Evolutionary conservation across 2,888 invertebrate species (phyloP).

Genomic region (Nebria brevicollis): DNA sequence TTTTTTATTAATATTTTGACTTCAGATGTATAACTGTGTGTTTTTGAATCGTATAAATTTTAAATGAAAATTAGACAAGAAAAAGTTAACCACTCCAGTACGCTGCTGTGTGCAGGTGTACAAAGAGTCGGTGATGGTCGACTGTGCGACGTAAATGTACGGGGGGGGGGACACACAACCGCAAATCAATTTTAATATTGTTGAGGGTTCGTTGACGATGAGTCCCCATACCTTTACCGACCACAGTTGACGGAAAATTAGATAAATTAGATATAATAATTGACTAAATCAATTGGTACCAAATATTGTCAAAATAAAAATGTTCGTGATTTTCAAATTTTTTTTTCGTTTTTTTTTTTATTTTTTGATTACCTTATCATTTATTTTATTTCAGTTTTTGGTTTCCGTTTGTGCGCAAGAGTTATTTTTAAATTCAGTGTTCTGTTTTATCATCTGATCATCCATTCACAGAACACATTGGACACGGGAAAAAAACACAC

Average conservation of each 20-base stretch:
- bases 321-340: constrained; percentile 63
- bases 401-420: not conserved
- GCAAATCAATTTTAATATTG: not conserved
- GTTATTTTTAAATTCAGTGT: not conserved
- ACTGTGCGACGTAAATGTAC: not conserved
- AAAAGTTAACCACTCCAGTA: not conserved
- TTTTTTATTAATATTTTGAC: constrained; percentile 62
- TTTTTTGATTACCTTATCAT: constrained; percentile 51
- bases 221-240: not conserved
- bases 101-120: not conserved
- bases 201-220: not conserved
- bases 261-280: constrained; percentile 48
- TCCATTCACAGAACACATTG: not conserved
- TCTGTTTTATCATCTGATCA: not conserved
- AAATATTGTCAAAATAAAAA: constrained; percentile 65
- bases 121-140: not conserved
- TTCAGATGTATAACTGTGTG: constrained; percentile 63
- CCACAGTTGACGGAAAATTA: constrained; percentile 38
- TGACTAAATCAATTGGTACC: constrained; percentile 63
- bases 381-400: constrained; percentile 13
- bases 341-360: constrained; percentile 58
- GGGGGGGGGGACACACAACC: constrained; percentile 12
- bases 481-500: not conserved
- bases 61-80: constrained; percentile 53
- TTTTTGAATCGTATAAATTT: constrained; percentile 63